Evolutionary conservation across 2,797 vertebrate species (phyloP), one percentile per base, ranked within the genome.

Genomic region (Enteromius argenteus): DNA sequence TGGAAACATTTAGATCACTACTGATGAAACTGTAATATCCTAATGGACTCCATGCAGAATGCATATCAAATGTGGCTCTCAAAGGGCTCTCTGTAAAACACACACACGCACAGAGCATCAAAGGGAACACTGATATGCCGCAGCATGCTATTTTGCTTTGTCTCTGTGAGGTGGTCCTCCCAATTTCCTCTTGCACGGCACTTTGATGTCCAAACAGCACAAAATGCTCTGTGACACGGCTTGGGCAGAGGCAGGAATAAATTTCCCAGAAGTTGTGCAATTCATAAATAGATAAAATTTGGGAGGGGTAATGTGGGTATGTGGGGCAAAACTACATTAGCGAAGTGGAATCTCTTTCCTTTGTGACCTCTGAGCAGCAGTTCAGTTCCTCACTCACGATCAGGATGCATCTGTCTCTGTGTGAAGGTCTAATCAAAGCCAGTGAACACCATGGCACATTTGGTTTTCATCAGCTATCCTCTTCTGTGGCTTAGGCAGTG

Each of bases 381-480:
- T 93, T 93, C 91, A 93, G 86, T 68, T 92, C 92, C 89, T 91
- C 81, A 84, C 89, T 91, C 81, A 86, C 86, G 89, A 89, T 89
- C 87, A 80, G 58, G 44, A 86, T 76, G 76, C 90, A 91, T 91
- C 83, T 60, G 84, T 80, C 87, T 82, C 85, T 87, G 86, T 66
- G 76, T 85, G 86, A 89, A 91, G 87, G 88, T 91, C 92, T 94
- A 94, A 95, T 95, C 93, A 93, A 90, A 90, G 86, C 90, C 93
- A 91, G 88, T 93, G 92, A 91, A 91, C 92, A 88, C 81, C 87
- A 85, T 90, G 87, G 78, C 51, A 76, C 94, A 95, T 94, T 95
- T 95, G 94, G 93, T 93, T 95, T 92, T 91, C 90, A 94, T 95
- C 93, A 95, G 89, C 90, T 91, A 89, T 89, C 85, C 86, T 89